Conservation (phyloP, 2,797 vertebrate species). For the Cheracebus regulus region DNA sequence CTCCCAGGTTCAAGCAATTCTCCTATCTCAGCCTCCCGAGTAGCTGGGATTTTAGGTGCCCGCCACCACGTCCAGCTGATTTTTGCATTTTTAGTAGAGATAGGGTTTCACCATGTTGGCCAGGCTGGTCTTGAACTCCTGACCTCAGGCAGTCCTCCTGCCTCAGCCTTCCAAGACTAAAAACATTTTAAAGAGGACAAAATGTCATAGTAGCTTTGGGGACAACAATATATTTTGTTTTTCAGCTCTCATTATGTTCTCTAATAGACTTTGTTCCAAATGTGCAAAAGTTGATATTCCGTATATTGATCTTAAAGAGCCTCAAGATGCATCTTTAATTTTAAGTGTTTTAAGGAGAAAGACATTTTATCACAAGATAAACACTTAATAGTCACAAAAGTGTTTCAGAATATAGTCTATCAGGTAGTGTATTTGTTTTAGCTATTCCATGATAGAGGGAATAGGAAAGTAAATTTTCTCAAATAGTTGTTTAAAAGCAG, state of each 20-base stretch:
- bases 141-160: too few relatives aligned
- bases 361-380: background rate
- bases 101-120: too few relatives aligned
- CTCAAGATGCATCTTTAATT: background rate
- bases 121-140: too few relatives aligned
- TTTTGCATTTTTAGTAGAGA: too few relatives aligned
- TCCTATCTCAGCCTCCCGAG: too few relatives aligned
- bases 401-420: conserved; percentile 24
- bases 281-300: background rate
- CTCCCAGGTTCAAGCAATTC: too few relatives aligned
- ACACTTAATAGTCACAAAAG: background rate
- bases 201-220: background rate
- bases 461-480: background rate
- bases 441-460: background rate
- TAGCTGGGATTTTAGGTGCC: too few relatives aligned
- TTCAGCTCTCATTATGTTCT: background rate
- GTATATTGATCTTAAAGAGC: background rate
- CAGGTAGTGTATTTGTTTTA: background rate
- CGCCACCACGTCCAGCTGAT: too few relatives aligned
- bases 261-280: background rate
- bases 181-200: background rate
- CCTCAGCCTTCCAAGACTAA: background rate
- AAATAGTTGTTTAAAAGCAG: background rate
- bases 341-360: background rate
- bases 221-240: background rate